A percentile compares a stretch with the other conserved stretches of the same genome.
Evolutionary conservation across 2,797 vertebrate species (phyloP).

Genomic region (Limnodromus scolopaceus): DNA sequence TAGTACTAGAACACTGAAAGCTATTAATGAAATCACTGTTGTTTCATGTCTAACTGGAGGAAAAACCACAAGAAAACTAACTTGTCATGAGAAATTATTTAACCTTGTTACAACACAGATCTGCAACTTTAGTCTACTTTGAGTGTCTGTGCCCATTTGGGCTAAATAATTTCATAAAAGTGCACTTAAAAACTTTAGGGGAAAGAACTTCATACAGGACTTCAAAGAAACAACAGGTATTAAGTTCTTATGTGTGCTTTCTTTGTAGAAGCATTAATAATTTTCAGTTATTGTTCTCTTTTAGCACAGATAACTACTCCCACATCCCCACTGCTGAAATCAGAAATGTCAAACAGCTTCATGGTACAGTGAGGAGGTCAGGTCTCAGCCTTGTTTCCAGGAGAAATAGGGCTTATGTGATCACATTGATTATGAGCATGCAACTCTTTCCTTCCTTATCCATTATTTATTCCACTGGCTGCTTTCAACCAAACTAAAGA

Average conservation of each 20-base stretch:
- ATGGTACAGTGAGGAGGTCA: background rate
- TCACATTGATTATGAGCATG: background rate
- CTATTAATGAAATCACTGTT: background rate
- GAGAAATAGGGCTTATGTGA: background rate
- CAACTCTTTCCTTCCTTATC: conserved; percentile 33
- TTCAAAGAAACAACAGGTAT: background rate
- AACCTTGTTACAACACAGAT: background rate
- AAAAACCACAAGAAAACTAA: background rate
- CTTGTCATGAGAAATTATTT: background rate
- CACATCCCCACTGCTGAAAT: background rate
- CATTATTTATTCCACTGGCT: conserved; percentile 31
- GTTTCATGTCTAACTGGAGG: background rate
- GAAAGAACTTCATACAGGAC: background rate
- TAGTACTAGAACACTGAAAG: background rate
- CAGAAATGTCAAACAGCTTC: background rate
- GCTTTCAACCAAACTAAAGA: conserved; percentile 1
- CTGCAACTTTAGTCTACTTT: background rate
- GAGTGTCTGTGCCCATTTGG: background rate
- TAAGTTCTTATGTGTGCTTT: background rate
- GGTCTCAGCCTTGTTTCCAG: conserved; percentile 1
- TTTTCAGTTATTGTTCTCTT: background rate
- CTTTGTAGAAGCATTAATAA: background rate
- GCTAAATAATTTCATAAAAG: background rate
- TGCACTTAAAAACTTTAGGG: background rate
- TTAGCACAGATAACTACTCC: background rate